Evolutionary conservation across 1,140 invertebrate species (phyloP).

Genomic region (Drosophila melanica): DNA sequence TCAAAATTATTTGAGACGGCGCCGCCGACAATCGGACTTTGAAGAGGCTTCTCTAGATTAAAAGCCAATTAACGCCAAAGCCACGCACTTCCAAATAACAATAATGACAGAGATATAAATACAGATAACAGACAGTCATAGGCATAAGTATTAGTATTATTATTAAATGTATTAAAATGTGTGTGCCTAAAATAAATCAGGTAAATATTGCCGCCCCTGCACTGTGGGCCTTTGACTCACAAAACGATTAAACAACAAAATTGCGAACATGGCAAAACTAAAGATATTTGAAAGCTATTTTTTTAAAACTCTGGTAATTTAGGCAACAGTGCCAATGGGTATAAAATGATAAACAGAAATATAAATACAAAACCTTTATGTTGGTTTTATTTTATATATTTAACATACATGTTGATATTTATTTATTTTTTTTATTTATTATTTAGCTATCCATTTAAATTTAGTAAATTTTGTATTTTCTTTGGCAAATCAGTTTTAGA

Average conservation of each 20-base stretch:
- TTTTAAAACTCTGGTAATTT: too few relatives aligned
- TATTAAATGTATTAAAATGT: not conserved
- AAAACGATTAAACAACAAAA: not conserved
- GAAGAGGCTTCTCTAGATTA: slow-evolving; percentile 43
- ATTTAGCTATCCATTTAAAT: too few relatives aligned
- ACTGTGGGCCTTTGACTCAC: not conserved
- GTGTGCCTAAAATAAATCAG: slow-evolving; percentile 9
- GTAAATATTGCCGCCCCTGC: not conserved
- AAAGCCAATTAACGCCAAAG: slow-evolving; percentile 47
- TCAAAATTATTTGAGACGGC: slow-evolving; percentile 7
- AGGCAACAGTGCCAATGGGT: too few relatives aligned
- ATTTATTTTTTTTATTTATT: too few relatives aligned
- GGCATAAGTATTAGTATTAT: too few relatives aligned
- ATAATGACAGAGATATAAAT: slow-evolving; percentile 8
- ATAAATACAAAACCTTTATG: too few relatives aligned
- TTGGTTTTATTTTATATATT: too few relatives aligned
- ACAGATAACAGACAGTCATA: slow-evolving; percentile 9
- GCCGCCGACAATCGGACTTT: slow-evolving; percentile 3
- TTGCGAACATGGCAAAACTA: not conserved
- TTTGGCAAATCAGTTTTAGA: too few relatives aligned
- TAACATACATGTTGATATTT: too few relatives aligned
- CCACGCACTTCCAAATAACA: slow-evolving; percentile 14
- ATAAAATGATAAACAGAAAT: too few relatives aligned
- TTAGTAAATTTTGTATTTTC: too few relatives aligned
- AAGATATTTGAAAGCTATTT: not conserved